A percentile compares a stretch with the other conserved stretches of the same genome.
Conservation (phyloP, 1,140 invertebrate species). For the Eciton burchellii region DNA sequence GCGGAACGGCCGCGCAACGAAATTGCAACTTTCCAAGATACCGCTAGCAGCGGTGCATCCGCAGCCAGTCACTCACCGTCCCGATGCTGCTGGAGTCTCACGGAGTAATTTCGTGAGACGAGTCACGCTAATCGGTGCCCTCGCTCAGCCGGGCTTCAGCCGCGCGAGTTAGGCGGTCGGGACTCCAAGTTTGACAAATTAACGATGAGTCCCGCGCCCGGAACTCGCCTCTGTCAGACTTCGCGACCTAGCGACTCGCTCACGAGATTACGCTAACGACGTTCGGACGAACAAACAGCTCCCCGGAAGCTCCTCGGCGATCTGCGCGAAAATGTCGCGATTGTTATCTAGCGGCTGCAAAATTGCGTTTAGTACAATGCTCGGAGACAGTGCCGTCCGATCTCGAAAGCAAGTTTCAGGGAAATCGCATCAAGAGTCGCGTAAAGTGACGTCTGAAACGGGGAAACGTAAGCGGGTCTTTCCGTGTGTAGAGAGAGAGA, state of each 20-base stretch:
- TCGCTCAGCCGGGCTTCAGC: constrained; percentile 24
- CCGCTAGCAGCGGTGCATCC: constrained; percentile 32
- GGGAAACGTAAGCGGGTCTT: not conserved
- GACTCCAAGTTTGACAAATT: constrained; percentile 58
- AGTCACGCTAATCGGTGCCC: constrained; percentile 32
- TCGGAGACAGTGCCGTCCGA: not conserved
- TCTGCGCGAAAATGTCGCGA: no score
- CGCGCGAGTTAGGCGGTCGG: constrained; percentile 32
- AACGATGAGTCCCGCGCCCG: constrained; percentile 25
- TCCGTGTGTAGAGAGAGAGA: no score
- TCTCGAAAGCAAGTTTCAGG: not conserved
- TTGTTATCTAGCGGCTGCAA: no score
- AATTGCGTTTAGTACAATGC: not conserved
- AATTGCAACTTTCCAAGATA: constrained; percentile 24
- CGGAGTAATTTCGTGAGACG: constrained; percentile 34
- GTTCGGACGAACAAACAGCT: no score
- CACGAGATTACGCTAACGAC: constrained; percentile 10
- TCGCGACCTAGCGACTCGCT: constrained; percentile 1
- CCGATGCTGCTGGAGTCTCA: constrained; percentile 11
- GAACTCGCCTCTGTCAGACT: constrained; percentile 18
- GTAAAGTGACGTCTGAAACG: not conserved
- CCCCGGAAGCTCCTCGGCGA: no score
- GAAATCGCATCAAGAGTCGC: not conserved
- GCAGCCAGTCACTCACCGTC: constrained; percentile 8
- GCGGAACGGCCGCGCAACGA: not conserved